These are phyloP conservation scores for Tenrec ecaudatus DNA, from an alignment of 2,113 vertebrate genomes.

Conservation along the genomic window DNA sequence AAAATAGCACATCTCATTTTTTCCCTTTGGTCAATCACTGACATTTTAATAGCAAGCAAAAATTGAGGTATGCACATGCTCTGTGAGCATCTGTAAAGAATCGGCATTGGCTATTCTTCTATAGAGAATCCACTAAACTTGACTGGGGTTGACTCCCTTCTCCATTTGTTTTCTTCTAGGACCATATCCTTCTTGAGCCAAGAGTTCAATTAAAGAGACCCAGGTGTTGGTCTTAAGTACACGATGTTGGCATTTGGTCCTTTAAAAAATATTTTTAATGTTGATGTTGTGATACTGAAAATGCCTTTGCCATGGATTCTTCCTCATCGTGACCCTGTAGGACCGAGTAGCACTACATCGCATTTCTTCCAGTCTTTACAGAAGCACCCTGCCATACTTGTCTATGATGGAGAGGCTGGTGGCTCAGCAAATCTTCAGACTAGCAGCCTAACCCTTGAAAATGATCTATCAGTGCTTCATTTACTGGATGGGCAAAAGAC, in stretches of 20 bases:
- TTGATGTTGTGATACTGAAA: background rate
- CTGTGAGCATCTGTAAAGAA: background rate
- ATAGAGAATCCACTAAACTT: background rate
- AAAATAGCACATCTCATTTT: background rate
- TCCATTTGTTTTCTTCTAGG: background rate
- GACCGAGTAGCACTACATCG: no score
- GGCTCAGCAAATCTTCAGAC: no score
- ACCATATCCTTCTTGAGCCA: background rate
- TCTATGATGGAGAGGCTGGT: no score
- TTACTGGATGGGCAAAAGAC: no score
- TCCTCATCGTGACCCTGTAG: no score
- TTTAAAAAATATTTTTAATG: background rate
- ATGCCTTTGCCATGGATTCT: no score
- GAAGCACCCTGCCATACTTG: no score
- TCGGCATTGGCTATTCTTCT: background rate
- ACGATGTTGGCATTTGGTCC: background rate
- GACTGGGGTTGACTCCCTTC: background rate
- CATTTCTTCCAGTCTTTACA: no score
- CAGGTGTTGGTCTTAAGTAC: background rate
- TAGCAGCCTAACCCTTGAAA: no score
- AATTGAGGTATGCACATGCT: background rate
- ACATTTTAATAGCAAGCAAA: background rate
- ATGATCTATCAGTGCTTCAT: background rate
- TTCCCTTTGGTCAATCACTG: background rate
- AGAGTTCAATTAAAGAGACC: background rate